Evolutionary conservation across 2,797 vertebrate genomes (phyloP), one percentile per base, ranked within the genome.

Genomic region (Lophius americanus): DNA sequence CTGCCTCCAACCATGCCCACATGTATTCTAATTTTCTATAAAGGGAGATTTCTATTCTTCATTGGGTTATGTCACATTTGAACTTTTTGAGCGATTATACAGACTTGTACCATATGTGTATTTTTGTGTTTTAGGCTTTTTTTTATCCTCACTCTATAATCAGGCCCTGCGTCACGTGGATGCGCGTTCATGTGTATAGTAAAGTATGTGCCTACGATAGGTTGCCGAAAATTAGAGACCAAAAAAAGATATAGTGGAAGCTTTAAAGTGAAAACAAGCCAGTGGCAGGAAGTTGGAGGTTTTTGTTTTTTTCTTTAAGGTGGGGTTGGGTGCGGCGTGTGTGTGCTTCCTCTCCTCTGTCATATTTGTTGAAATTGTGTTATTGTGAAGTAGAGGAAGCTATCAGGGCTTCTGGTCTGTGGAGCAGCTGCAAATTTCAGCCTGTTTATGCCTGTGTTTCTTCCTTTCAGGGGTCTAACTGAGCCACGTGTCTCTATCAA

Each of bases 401-500:
- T 23, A 23, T 59, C 48, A 6, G 69, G 71, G 64, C 75, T 64
- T 11, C 73, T 60, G 74, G 73, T 83, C 68, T 71, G 66, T 0
- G 2, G 60, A 81, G 73, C 61, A 68, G 72, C 75, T 68, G 75
- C 75, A 67, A 57, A 72, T 81, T 82, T 85, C 64, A 73, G 41
- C 58, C 62, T 83, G 60, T 79, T 82, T 74, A 56, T 77, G 66
- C 70, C 39, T 56, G 59, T 66, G 66, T 72, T 77, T 83, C 78
- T 53, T 68, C 66, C 74, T 79, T 78, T 38, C 78, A 80, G 73
- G 67, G 81, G 71, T 78, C 81, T 73, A 47, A 33, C 81, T 79
- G 83, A 85, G 81, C 73, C 48, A 4, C 35, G 39, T 59, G 65
- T 76, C 76, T 82, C 67, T 76, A 83, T 92, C 65, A 84, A 88